These are phyloP conservation scores for Aphis craccivora DNA, from an alignment of 1,140 invertebrate species.

Conservation along the genomic window DNA sequence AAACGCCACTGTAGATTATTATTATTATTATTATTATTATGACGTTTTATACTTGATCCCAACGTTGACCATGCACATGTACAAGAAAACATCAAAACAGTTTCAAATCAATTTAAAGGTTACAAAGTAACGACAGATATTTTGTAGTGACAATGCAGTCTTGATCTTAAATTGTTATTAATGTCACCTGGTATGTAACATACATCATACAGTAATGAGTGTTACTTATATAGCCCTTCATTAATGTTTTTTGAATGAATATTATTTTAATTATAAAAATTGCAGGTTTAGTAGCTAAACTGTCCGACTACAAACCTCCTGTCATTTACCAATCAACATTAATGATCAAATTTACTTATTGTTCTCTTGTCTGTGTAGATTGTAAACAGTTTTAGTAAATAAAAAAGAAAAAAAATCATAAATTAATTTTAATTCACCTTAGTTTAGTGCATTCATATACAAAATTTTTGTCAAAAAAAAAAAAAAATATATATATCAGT, in stretches of 20 bases:
- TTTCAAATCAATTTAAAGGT: background rate
- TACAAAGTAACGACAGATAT: background rate
- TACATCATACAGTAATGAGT: background rate
- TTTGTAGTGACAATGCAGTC: background rate
- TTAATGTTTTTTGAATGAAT: background rate
- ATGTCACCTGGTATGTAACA: background rate
- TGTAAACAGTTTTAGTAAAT: too few species aligned
- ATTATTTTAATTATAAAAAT: background rate
- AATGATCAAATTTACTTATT: too few species aligned
- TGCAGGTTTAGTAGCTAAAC: too few species aligned
- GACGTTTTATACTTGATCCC: constrained; percentile 30
- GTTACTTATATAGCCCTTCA: background rate
- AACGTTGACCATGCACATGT: background rate
- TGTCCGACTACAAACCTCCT: too few species aligned
- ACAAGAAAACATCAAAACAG: background rate
- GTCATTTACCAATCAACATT: too few species aligned
- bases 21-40: constrained; percentile 35
- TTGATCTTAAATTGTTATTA: background rate
- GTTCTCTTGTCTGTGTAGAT: too few species aligned
- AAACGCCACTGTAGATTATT: constrained; percentile 27
- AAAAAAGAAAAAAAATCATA: too few species aligned
- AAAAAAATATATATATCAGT: background rate
- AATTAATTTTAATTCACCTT: background rate
- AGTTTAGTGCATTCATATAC: background rate
- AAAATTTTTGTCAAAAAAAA: background rate